Evolutionary conservation across 2,113 vertebrate species (phyloP).

Genomic region (Xiphophorus couchianus): DNA sequence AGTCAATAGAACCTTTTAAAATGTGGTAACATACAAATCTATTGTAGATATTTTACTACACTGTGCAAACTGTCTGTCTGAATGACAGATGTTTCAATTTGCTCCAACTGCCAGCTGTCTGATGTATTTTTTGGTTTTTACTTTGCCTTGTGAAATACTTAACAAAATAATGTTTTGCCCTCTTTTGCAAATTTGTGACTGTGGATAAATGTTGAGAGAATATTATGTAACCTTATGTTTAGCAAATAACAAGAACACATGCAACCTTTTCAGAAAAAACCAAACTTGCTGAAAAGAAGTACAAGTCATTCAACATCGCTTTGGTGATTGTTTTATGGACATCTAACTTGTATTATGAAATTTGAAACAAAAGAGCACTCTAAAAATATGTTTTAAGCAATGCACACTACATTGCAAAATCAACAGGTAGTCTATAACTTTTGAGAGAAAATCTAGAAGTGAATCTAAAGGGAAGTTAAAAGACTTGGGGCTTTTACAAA

Average conservation of each 20-base stretch:
- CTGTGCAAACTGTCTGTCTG: too few species aligned
- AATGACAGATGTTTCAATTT: too few species aligned
- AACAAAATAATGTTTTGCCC: neutral
- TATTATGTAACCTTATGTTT: neutral
- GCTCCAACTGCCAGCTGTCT: too few species aligned
- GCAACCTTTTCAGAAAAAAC: neutral
- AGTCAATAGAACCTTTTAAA: too few species aligned
- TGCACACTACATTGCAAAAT: neutral
- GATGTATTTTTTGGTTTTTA: neutral
- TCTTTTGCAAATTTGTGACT: neutral
- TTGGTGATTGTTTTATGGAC: neutral
- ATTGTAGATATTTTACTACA: too few species aligned
- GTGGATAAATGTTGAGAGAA: neutral
- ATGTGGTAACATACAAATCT: too few species aligned
- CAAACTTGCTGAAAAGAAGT: neutral
- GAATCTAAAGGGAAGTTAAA: slow-evolving; percentile 5
- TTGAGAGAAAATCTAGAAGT: neutral
- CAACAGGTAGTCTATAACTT: neutral
- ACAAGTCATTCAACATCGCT: neutral
- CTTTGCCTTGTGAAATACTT: neutral
- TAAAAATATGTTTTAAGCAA: neutral
- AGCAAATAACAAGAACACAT: neutral
- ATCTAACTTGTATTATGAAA: neutral
- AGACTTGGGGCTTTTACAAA: slow-evolving; percentile 15
- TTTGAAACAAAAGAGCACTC: neutral